A percentile compares a stretch with the other conserved stretches of the same genome.
Evolutionary conservation across 2,888 invertebrate species (phyloP).

Genomic region (Opisthograptis luteolata): DNA sequence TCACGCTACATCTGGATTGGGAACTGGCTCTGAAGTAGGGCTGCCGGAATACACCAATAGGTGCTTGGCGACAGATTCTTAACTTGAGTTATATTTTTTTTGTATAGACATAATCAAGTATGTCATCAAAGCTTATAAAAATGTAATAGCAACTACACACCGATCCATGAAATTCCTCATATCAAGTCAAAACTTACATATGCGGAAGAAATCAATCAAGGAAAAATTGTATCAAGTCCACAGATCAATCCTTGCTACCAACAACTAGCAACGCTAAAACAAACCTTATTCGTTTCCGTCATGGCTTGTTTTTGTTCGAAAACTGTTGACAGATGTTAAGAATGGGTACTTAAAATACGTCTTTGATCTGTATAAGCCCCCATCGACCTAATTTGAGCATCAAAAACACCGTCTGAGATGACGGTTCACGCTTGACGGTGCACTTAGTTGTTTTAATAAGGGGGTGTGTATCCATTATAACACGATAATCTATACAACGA

Average conservation of each 20-base stretch:
- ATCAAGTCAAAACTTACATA: conserved; percentile 11
- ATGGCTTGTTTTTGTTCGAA: conserved; percentile 4
- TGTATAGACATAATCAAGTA: too few relatives aligned
- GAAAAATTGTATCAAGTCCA: conserved; percentile 5
- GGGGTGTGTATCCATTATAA: conserved; percentile 11
- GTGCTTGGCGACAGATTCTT: too few relatives aligned
- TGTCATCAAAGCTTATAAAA: too few relatives aligned
- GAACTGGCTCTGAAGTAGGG: too few relatives aligned
- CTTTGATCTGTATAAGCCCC: conserved; percentile 25
- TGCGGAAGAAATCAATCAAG: conserved; percentile 18
- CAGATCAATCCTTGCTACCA: background rate
- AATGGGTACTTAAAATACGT: conserved; percentile 3
- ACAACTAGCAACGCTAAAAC: background rate
- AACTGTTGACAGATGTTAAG: conserved; percentile 13
- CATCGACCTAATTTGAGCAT: conserved; percentile 30
- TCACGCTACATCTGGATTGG: too few relatives aligned
- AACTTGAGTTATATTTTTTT: too few relatives aligned
- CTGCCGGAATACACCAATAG: too few relatives aligned
- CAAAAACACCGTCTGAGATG: conserved; percentile 28
- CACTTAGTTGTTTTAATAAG: conserved; percentile 28
- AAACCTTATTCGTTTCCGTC: background rate
- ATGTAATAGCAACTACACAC: too few relatives aligned
- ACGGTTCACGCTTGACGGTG: conserved; percentile 26
- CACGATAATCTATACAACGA: background rate
- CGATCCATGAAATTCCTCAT: conserved; percentile 6